Base-by-base conservation (phyloP, 2,888 invertebrate species). In the Hedya salicella region DNA sequence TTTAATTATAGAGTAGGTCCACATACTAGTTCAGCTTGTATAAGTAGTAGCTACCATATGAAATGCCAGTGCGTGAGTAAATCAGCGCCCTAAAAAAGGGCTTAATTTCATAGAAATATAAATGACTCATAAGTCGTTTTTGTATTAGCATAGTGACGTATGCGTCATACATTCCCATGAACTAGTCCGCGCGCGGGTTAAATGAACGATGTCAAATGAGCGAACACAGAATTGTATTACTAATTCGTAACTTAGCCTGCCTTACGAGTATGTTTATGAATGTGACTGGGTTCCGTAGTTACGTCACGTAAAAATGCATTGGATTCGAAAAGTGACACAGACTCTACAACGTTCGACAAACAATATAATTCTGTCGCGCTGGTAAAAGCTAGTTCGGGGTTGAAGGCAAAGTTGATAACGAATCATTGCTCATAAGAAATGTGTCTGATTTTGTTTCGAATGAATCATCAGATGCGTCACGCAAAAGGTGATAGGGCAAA, bases 141-240 rank as follows among this genome's bases (percentile, higher is more conserved):
- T 36, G 11, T 36, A 1, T 6, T 36, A 36, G 36, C 36, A 11
- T 11, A 11, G 36, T 11, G 9, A 60, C 54, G 69, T 60, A 71
- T 78, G 76, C 78, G 78, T 78, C 78, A 78, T 69, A 68, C 68
- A 62, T 73, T 77, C 76, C 74, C 74, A 77, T 73, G 72, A 74
- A 76, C 68, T 61, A 73, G 68, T 69, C 69, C 62, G 49, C 21
- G 67, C 62, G 49, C 21, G 67, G 65, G 65, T 39, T 62, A 56
- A 68, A 67, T 69, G 71, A 71, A 71, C 61, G 64, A 69, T 63
- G 62, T 44, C 54, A 46, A 67, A 54, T 49, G 13, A n/a, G 17
- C 13, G 19, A 19, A 46, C 36, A 40, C 40, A 14, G 17, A 40
- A 36, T 21, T n/a, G 32, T 42, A 30, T 46, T 46, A 17, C 44